These are phyloP conservation scores for Homarus gammarus DNA, from an alignment of 2,888 invertebrate genomes.

Conservation along the genomic window DNA sequence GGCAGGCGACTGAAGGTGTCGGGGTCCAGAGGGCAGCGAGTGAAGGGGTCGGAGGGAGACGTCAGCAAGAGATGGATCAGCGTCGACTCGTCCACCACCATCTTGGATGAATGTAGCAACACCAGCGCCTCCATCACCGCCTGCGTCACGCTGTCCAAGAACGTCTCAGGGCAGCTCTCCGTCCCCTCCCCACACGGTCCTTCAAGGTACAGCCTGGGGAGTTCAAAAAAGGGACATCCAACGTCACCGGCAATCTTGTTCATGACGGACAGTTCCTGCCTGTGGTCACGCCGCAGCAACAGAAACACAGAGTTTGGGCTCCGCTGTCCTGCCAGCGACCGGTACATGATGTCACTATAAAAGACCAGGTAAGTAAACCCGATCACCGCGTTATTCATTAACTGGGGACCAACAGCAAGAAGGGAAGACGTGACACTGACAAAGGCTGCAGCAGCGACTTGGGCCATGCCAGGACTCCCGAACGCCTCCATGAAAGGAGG, in stretches of 20 bases:
- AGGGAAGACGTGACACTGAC: too few species aligned
- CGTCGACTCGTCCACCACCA: slow-evolving; percentile 30
- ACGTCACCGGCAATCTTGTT: too few species aligned
- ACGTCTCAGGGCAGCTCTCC: background rate
- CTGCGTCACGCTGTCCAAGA: slow-evolving; percentile 19
- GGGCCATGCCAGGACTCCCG: too few species aligned
- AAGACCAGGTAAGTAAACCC: too few species aligned
- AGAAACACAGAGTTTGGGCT: background rate
- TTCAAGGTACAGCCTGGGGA: background rate
- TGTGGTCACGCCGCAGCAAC: slow-evolving; percentile 4
- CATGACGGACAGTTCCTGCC: background rate
- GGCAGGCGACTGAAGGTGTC: slow-evolving; percentile 14
- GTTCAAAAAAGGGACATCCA: background rate
- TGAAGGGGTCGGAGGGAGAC: slow-evolving; percentile 14
- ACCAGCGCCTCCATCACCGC: slow-evolving; percentile 29
- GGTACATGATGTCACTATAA: too few species aligned
- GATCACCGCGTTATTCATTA: too few species aligned
- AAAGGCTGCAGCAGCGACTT: too few species aligned
- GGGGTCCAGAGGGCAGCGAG: background rate
- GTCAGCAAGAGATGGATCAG: slow-evolving; percentile 11
- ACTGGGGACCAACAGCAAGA: too few species aligned
- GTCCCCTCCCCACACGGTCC: too few species aligned
- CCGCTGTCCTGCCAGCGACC: too few species aligned
- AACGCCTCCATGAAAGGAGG: too few species aligned
- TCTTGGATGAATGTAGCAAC: background rate